These are phyloP conservation scores for Linnaemya tessellans DNA, from an alignment of 2,888 invertebrate genomes.

Conservation along the genomic window DNA sequence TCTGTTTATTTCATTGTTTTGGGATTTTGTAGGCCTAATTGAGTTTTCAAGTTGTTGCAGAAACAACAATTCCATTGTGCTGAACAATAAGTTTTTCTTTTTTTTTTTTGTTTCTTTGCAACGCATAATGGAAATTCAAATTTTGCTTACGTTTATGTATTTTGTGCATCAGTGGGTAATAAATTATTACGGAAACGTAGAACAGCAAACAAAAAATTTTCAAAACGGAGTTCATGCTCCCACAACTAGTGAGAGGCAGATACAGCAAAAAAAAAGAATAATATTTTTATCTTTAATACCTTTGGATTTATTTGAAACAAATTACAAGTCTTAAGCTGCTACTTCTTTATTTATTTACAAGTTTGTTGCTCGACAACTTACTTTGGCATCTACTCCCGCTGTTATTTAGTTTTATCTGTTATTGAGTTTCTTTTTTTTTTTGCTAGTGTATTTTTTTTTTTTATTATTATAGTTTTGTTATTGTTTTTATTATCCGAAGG, in stretches of 20 bases:
- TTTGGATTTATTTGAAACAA: slow-evolving; percentile 69
- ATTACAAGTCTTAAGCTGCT: slow-evolving; percentile 54
- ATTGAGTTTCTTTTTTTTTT: slow-evolving; percentile 27
- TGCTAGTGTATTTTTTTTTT: background rate
- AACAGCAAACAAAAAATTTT: slow-evolving; percentile 16
- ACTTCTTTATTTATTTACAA: slow-evolving; percentile 46
- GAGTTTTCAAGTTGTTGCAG: slow-evolving; percentile 70
- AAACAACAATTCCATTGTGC: slow-evolving; percentile 23
- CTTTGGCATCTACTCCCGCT: slow-evolving; percentile 8
- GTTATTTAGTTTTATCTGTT: slow-evolving; percentile 26
- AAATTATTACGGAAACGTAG: slow-evolving; percentile 69
- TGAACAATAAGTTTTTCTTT: slow-evolving; percentile 22
- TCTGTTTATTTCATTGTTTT: slow-evolving; percentile 38
- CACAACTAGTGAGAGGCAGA: background rate
- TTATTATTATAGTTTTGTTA: slow-evolving; percentile 11
- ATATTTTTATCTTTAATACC: slow-evolving; percentile 47
- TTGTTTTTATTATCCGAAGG: slow-evolving; percentile 56
- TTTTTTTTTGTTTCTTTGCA: background rate
- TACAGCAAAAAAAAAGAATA: background rate
- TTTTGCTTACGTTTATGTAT: slow-evolving; percentile 69
- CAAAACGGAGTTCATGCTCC: background rate
- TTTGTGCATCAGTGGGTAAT: slow-evolving; percentile 71
- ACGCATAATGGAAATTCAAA: slow-evolving; percentile 9
- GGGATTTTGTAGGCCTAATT: slow-evolving; percentile 70
- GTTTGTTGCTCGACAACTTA: slow-evolving; percentile 26